Evolutionary conservation across 2,888 invertebrate genomes (phyloP).

Genomic region (Clanis bilineata): DNA sequence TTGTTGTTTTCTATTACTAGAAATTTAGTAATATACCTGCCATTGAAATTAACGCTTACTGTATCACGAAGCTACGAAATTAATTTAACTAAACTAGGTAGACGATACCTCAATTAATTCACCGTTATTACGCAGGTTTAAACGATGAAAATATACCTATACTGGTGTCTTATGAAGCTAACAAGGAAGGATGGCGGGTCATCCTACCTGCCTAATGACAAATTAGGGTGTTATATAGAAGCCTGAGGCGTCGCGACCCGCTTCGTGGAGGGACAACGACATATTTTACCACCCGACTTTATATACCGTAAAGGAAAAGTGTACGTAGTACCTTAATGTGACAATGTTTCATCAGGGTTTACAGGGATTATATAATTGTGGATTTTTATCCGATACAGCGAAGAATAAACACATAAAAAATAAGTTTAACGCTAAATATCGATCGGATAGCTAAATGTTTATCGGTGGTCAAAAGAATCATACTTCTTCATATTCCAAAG

Average conservation of each 20-base stretch:
- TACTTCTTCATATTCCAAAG: no score
- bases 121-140: not conserved
- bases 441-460: no score
- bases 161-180: constrained; percentile 9
- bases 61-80: not conserved
- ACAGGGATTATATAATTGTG: no score
- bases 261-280: not conserved
- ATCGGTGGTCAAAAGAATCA: no score
- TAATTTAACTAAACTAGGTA: not conserved
- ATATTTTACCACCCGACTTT: not conserved
- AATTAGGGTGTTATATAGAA: constrained; percentile 1
- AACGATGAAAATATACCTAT: not conserved
- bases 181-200: constrained; percentile 17
- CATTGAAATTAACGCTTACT: no score
- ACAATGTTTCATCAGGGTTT: no score
- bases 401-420: no score
- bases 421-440: no score
- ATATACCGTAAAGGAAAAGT: not conserved
- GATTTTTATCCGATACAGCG: no score
- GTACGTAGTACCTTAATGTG: not conserved
- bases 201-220: constrained; percentile 16
- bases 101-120: not conserved
- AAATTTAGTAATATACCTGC: no score
- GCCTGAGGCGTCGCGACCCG: not conserved
- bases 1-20: no score